Conservation (phyloP, 2,797 vertebrate species). For the Falco naumanni region DNA sequence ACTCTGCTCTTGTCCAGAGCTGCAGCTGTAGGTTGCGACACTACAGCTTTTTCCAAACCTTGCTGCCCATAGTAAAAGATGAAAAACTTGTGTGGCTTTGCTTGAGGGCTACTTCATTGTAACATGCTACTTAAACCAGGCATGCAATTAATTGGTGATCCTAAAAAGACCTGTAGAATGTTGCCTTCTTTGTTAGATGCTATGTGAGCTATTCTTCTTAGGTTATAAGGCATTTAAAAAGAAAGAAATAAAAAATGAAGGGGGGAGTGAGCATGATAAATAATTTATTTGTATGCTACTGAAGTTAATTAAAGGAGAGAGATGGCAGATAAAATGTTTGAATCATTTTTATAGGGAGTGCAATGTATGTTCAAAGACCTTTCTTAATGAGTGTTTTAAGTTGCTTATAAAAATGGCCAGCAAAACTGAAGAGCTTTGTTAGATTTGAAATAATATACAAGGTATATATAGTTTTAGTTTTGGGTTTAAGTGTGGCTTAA, state of each 20-base stretch:
- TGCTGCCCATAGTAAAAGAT: accelerated
- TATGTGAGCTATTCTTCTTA: not conserved
- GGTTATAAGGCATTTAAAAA: not conserved
- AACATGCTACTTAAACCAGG: not conserved
- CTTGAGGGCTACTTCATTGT: not conserved
- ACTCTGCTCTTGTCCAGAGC: not conserved
- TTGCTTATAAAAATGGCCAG: not conserved
- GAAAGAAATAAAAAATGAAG: not conserved
- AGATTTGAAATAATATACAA: not conserved
- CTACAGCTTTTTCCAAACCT: not conserved
- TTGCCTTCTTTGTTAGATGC: not conserved
- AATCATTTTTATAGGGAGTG: not conserved
- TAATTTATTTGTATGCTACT: not conserved
- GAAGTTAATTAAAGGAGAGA: not conserved
- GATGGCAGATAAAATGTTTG: not conserved
- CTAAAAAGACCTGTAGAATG: not conserved
- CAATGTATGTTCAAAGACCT: not conserved
- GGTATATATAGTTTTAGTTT: not conserved
- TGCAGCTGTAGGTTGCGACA: not conserved
- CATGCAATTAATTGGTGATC: not conserved
- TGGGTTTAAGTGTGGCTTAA: not conserved
- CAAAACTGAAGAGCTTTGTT: not conserved
- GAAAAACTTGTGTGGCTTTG: not conserved
- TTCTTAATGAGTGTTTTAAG: not conserved
- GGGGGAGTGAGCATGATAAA: not conserved